Conservation (phyloP, 2,888 invertebrate species). For the Euplagia quadripunctaria region DNA sequence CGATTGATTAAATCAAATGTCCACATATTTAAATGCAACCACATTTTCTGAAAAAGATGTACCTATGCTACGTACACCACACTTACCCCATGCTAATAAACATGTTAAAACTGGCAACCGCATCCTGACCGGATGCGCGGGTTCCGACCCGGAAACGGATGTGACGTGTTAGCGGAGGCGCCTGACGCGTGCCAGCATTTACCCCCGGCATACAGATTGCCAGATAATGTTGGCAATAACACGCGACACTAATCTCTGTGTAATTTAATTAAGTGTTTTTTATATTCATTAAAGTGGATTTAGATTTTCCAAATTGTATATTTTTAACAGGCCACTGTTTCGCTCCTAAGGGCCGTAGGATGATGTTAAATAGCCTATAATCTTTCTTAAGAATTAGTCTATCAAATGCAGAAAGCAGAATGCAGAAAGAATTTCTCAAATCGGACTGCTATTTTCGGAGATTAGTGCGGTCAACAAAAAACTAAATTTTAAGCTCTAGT, state of each 20-base stretch:
- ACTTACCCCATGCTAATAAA: slow-evolving; percentile 33
- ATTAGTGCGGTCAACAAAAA: no score
- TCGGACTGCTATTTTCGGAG: no score
- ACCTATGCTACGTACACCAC: slow-evolving; percentile 24
- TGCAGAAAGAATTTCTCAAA: no score
- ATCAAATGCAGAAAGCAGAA: no score
- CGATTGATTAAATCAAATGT: no score
- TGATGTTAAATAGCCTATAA: no score
- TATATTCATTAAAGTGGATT: slow-evolving; percentile 7
- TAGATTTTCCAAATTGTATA: no score
- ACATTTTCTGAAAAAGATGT: background rate
- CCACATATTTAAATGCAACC: background rate
- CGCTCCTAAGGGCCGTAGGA: no score
- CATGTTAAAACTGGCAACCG: slow-evolving; percentile 35
- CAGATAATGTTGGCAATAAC: slow-evolving; percentile 43
- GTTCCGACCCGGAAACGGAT: slow-evolving; percentile 57
- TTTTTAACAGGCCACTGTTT: no score
- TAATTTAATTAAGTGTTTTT: slow-evolving; percentile 43
- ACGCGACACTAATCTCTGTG: slow-evolving; percentile 41
- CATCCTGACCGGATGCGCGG: slow-evolving; percentile 47
- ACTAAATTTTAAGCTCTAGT: no score
- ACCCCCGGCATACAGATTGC: slow-evolving; percentile 42
- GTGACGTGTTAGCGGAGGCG: slow-evolving; percentile 53
- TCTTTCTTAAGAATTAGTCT: no score
- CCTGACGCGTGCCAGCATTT: slow-evolving; percentile 57